Base-by-base conservation (phyloP, 2,797 vertebrate species). In the Diplodus sargus region DNA sequence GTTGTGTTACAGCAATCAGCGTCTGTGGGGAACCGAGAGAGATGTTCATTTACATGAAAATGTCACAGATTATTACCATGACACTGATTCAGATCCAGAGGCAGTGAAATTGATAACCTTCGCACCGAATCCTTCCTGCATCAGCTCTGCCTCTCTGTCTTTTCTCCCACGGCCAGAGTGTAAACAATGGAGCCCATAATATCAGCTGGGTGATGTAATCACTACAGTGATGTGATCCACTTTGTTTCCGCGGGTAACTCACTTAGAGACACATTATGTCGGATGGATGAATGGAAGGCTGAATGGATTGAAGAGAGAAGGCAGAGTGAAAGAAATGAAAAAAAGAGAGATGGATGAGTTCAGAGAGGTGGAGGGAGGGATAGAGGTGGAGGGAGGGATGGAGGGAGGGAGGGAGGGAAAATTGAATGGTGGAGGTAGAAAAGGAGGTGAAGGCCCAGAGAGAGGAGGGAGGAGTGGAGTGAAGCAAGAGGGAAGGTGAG, bases 181-280 rank as follows among this genome's bases (percentile, higher is more conserved):
- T 80, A 86, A 90, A 90, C 87, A 89, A 56, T 45, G 5, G 1
- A 25, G 81, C 67, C 62, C 65, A 60, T 84, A 60, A 81, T 79
- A 79, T 79, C 73, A 79, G 60, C 60, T 4, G 48, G 71, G 70
- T 91, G 87, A 92, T 93, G 85, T 74, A 86, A 91, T 90, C 81
- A 56, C 80, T 54, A 82, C 74, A n/a, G 77, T 20, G 86, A 86
- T 86, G 81, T 45, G 82, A 89, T 87, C 89, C 88, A 89, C 86
- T 91, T 89, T 91, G 86, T 90, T 91, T 87, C 81, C 18, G 60
- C 1, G 56, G 72, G 79, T 92, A 90, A 91, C 87, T 89, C 83
- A 81, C 84, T 91, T 92, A 90, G 72, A 85, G 77, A 77, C 85
- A 88, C 86, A 91, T 91, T 90, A 89, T 52, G 54, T 63, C 39